These are phyloP conservation scores for Tachypleus tridentatus DNA, from an alignment of 1,140 invertebrate species.

Conservation along the genomic window DNA sequence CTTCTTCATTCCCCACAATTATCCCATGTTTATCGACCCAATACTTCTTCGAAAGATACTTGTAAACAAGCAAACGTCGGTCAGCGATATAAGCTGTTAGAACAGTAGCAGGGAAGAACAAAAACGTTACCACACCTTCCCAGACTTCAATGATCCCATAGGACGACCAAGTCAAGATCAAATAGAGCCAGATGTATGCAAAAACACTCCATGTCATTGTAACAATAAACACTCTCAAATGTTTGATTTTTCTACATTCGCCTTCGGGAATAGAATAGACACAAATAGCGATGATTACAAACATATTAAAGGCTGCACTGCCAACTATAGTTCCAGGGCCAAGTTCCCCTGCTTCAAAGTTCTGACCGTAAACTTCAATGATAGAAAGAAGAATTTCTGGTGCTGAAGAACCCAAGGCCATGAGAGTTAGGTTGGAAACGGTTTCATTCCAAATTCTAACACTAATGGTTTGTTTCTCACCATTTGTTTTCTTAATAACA, in stretches of 20 bases:
- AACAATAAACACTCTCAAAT: conserved; percentile 28
- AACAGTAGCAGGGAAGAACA: conserved; percentile 43
- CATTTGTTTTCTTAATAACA: conserved; percentile 35
- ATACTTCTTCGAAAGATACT: conserved; percentile 77
- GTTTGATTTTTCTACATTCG: conserved; percentile 15
- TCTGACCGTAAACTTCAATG: conserved; percentile 35
- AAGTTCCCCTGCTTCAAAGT: conserved; percentile 32
- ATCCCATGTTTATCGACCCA: conserved; percentile 77
- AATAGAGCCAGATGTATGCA: conserved; percentile 40
- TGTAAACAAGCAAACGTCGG: conserved; percentile 62
- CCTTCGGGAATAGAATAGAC: conserved; percentile 28
- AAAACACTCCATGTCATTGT: conserved; percentile 38
- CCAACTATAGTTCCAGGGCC: conserved; percentile 40
- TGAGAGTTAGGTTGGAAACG: conserved; percentile 41
- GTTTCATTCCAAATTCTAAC: conserved; percentile 42
- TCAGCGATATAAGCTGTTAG: conserved; percentile 41
- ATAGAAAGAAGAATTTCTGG: conserved; percentile 41
- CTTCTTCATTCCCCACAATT: conserved; percentile 68
- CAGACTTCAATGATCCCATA: conserved; percentile 33
- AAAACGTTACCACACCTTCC: conserved; percentile 42
- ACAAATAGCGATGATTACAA: conserved; percentile 36
- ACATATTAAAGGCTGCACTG: conserved; percentile 41
- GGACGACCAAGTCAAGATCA: conserved; percentile 32
- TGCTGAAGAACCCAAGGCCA: conserved; percentile 42
- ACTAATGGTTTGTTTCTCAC: conserved; percentile 34